Conservation (phyloP, 30 jellyfish, hydroid and myxozoan genomes). For the Chrysaora quinquecirrha region DNA sequence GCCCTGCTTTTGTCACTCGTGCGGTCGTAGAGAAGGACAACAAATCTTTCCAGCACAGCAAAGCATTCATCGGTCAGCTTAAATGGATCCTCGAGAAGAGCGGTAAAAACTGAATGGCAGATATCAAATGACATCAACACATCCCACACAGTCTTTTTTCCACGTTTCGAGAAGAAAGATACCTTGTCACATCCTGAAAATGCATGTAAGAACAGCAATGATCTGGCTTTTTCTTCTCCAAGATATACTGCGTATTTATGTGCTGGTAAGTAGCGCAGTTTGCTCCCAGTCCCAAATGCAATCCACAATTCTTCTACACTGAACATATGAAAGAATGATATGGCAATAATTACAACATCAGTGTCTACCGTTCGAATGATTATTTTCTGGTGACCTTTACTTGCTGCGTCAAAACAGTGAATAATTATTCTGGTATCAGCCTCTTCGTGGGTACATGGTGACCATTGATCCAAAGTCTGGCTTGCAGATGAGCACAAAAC, state of each 20-base stretch:
- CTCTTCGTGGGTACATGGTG: constrained; percentile 50
- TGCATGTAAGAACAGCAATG: constrained; percentile 13
- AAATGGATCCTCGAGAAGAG: constrained; percentile 17
- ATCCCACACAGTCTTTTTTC: constrained; percentile 40
- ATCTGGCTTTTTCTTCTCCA: neutral
- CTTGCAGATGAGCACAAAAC: constrained; percentile 1
- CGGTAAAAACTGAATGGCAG: neutral
- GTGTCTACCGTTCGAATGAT: constrained; percentile 45
- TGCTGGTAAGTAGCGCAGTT: constrained; percentile 16
- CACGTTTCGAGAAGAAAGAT: constrained; percentile 33
- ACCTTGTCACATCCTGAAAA: constrained; percentile 32
- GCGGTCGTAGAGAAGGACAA: constrained; percentile 46
- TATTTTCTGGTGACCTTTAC: constrained; percentile 19
- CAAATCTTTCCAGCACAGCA: constrained; percentile 24
- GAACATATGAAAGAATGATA: constrained; percentile 20
- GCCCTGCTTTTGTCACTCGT: constrained; percentile 18
- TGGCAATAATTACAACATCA: constrained; percentile 25
- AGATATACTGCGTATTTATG: neutral
- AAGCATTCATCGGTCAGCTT: constrained; percentile 30
- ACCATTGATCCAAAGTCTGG: constrained; percentile 4
- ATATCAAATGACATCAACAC: constrained; percentile 1
- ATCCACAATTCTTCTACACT: constrained; percentile 26
- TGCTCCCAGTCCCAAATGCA: constrained; percentile 21
- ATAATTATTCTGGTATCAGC: constrained; percentile 5
- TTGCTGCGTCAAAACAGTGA: constrained; percentile 17